Conservation (phyloP, 2,113 vertebrate genomes). For the Sula dactylatra region DNA sequence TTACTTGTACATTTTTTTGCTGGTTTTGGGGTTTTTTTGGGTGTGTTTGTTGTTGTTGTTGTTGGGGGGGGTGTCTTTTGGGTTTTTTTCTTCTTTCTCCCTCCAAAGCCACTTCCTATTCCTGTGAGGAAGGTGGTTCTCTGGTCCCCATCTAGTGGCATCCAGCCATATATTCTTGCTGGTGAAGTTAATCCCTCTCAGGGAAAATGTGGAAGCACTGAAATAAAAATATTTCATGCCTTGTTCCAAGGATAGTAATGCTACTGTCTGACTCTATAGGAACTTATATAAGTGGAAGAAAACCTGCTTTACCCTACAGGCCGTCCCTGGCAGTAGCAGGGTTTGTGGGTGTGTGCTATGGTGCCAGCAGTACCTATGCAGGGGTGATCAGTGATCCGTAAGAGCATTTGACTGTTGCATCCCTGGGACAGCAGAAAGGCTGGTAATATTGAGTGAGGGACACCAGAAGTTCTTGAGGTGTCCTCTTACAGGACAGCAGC, state of each 20-base stretch:
- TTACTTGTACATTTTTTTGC: neutral
- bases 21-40: too few species aligned
- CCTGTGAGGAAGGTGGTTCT: neutral
- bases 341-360: neutral
- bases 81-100: neutral
- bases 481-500: neutral
- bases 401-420: neutral
- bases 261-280: neutral
- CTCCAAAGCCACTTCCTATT: neutral
- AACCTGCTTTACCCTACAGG: neutral
- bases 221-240: neutral
- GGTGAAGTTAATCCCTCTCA: neutral
- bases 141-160: neutral
- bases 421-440: neutral
- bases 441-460: neutral
- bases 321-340: neutral
- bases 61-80: too few species aligned
- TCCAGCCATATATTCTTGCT: neutral
- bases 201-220: neutral
- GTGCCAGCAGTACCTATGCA: neutral
- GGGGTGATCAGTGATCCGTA: neutral
- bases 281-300: neutral
- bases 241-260: neutral
- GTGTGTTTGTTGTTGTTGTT: too few species aligned
- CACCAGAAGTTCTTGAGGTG: neutral